Evolutionary conservation across 2,113 vertebrate genomes (phyloP), one percentile per base, ranked within the genome.

Genomic region (Neogale vison): DNA sequence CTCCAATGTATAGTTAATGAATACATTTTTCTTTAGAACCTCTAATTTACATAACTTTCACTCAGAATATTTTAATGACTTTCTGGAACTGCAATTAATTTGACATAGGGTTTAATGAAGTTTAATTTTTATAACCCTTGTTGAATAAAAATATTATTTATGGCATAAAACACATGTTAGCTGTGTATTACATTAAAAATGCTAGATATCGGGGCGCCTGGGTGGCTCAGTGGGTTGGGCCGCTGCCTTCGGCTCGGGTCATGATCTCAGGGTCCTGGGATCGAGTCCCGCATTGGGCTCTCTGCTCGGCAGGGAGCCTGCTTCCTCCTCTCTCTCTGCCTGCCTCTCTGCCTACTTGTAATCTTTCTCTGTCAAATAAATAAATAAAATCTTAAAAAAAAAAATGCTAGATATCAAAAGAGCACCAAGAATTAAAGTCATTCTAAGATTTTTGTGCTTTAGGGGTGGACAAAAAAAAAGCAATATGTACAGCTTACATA

Each of bases 401-500:
- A 93, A 77, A 63, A 18, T 63, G 17, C n/a, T 83, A 34, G 18
- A 17, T 72, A 81, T 47, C 52, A 97, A 69, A 17, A 97, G 67
- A 87, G 10, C 20, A 77, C 20, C 42, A 97, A 88, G 63, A 15
- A 77, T 74, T 97, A 81, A 8, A 69, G 52, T 29, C 42, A 88
- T 31, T 61, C 95, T 50, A 96, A 93, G 10, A 67, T 74, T 7
- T 57, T 24, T 81, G 6, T 50, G 8, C 24, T 8, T 47, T 2
- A 57, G 6, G 4, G 57, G 61, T 47, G 26, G 15, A 29, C 42
- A 4, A 47, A 31, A 69, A 34, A 72, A 1, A 67, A 81, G 6
- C n/a, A 7, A 84, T 34, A 57, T 83, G 9, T 17, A 90, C 34
- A 31, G 96, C 23, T 93, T 47, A 98, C 98, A 20, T 99, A 99